Evolutionary conservation across 2,113 vertebrate genomes (phyloP), one percentile per base, ranked within the genome.

Genomic region (Erinaceus europaeus): DNA sequence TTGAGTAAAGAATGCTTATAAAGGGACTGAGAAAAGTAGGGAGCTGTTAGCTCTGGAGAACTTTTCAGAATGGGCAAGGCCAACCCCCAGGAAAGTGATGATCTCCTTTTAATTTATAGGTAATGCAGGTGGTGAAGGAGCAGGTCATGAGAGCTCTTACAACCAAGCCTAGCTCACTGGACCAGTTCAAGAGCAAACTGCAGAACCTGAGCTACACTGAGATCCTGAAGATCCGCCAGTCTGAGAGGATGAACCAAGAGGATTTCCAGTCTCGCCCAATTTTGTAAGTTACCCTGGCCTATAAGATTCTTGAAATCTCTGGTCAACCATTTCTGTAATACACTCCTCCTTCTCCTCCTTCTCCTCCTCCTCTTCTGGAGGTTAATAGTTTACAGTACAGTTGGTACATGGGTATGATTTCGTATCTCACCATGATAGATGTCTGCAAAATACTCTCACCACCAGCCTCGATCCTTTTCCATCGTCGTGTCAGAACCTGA

Each of bases 231-330:
- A 99, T 99, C 86, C 99, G 99, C 84, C 99, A 99, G 96, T 99
- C 99, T 2, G 99, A 99, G 96, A 99, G 99, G 97, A 99, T 99
- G 99, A 99, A 99, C 97, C 99, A 99, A 95, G 99, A 99, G 93
- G 99, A 99, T 95, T 99, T 99, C 96, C 98, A 99, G 97, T 99
- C 99, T 95, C 98, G 99, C 94, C 99, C 99, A 4, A 99, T 99
- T 94, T 93, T 99, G 99, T 99, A 95, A 98, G 99, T 97, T 20
- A 8, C 50, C 48, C 61, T 48, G 95, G 9, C n/a, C 46, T 78
- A 50, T 38, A 57, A 0, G 65, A 23, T 55, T 40, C 36, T 23
- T 14, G 3, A 48, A 68, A 44, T 23, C 72, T 74, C 50, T 42
- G 27, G 32, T 5, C 2, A 18, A 6, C 38, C 69, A 0, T 0